Evolutionary conservation across 1,140 invertebrate species (phyloP).

Genomic region (Drosophila tropicalis): DNA sequence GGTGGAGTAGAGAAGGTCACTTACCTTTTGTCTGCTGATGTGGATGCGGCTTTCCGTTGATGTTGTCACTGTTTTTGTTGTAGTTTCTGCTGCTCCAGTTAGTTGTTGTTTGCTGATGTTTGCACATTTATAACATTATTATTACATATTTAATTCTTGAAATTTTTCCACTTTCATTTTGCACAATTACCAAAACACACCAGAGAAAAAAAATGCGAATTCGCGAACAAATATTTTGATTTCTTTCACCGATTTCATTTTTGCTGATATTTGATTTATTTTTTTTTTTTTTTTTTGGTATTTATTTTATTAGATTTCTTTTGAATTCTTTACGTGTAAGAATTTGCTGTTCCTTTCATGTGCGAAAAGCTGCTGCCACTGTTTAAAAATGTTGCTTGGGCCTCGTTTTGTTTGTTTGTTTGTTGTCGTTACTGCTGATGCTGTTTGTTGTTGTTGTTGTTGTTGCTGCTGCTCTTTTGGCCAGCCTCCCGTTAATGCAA

Average conservation of each 20-base stretch:
- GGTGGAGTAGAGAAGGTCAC: slow-evolving; percentile 55
- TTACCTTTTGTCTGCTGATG: slow-evolving; percentile 64
- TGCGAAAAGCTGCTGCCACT: slow-evolving; percentile 33
- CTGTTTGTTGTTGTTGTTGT: slow-evolving; percentile 57
- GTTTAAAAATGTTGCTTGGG: slow-evolving; percentile 36
- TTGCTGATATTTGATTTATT: not conserved
- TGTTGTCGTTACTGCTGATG: slow-evolving; percentile 33
- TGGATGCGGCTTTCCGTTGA: slow-evolving; percentile 35
- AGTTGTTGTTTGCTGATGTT: slow-evolving; percentile 20
- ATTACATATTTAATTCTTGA: not conserved
- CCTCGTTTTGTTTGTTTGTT: slow-evolving; percentile 22
- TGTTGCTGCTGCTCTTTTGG: slow-evolving; percentile 49
- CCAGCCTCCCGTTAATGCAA: slow-evolving; percentile 21
- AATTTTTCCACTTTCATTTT: not conserved
- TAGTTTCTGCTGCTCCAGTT: slow-evolving; percentile 18
- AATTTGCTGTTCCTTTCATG: slow-evolving; percentile 41
- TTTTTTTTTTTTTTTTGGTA: slow-evolving; percentile 1
- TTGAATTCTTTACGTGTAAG: slow-evolving; percentile 46
- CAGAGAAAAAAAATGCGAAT: not conserved
- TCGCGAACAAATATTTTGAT: slow-evolving; percentile 14
- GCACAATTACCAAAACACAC: not conserved
- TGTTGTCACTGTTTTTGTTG: not conserved
- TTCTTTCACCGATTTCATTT: slow-evolving; percentile 14
- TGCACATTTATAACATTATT: slow-evolving; percentile 17
- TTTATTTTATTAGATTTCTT: slow-evolving; percentile 23